Evolutionary conservation across 2,797 vertebrate genomes (phyloP).

Genomic region (Babyrousa celebensis): DNA sequence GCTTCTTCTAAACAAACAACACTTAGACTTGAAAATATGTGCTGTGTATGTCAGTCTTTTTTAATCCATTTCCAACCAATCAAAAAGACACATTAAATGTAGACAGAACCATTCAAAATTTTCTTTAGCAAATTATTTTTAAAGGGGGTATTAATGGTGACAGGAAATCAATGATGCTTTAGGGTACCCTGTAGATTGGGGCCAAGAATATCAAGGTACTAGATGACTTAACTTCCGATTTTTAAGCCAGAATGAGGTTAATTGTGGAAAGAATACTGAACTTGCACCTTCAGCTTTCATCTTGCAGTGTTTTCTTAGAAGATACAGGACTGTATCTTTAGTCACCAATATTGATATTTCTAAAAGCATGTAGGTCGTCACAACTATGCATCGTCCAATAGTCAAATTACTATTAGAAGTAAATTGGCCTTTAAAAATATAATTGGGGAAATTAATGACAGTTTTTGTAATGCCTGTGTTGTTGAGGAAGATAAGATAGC

Average conservation of each 20-base stretch:
- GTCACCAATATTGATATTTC: conserved; percentile 33
- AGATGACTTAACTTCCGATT: not conserved
- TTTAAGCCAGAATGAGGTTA: conserved; percentile 49
- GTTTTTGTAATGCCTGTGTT: conserved; percentile 49
- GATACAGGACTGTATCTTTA: conserved; percentile 20
- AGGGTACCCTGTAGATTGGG: not conserved
- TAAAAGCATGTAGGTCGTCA: not conserved
- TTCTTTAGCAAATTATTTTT: conserved; percentile 31
- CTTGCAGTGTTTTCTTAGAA: conserved; percentile 39
- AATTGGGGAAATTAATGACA: conserved; percentile 44
- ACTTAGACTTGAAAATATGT: conserved; percentile 37
- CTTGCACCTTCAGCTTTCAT: conserved; percentile 45
- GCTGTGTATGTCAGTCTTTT: not conserved
- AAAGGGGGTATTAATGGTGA: not conserved
- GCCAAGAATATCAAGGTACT: conserved; percentile 5
- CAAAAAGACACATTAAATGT: not conserved
- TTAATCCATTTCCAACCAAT: not conserved
- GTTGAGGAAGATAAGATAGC: not conserved
- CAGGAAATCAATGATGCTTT: not conserved
- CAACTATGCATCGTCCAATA: not conserved
- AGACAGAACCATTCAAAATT: not conserved
- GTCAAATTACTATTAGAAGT: conserved; percentile 46
- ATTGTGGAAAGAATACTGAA: conserved; percentile 46
- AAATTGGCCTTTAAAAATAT: conserved; percentile 37
- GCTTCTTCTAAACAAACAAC: conserved; percentile 19